Conservation (phyloP, 1,140 invertebrate species). For the Pygmarrhopalites habei region DNA sequence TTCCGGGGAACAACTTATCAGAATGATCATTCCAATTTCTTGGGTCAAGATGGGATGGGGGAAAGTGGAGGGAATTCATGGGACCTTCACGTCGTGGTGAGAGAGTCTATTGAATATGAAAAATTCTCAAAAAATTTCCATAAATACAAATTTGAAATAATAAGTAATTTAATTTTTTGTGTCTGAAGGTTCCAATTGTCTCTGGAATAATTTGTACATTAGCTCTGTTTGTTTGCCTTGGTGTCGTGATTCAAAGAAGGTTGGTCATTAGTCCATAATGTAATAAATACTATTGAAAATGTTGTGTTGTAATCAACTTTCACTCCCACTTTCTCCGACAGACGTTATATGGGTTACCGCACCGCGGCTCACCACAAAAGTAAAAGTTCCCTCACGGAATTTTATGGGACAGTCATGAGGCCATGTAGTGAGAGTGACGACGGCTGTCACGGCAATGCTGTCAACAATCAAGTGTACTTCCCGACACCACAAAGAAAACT, state of each 20-base stretch:
- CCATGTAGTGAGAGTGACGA: constrained; percentile 14
- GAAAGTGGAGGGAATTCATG: constrained; percentile 21
- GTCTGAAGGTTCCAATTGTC: no score
- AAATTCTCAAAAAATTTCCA: no score
- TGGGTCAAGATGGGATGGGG: constrained; percentile 12
- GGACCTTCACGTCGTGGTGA: constrained; percentile 47
- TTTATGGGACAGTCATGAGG: constrained; percentile 11
- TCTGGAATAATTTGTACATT: constrained; percentile 41
- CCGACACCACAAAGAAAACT: constrained; percentile 13
- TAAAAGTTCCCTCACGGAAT: constrained; percentile 8
- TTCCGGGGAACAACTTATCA: background rate
- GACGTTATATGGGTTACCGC: constrained; percentile 8
- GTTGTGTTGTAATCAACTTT: background rate
- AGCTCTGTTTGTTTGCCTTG: constrained; percentile 44
- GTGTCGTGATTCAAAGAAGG: constrained; percentile 44
- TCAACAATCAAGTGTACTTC: constrained; percentile 14
- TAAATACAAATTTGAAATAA: no score
- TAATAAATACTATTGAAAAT: background rate
- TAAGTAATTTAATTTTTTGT: no score
- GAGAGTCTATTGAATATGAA: no score
- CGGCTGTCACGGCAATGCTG: background rate
- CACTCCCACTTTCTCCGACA: no score
- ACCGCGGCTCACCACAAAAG: constrained; percentile 8
- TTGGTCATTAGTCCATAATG: constrained; percentile 28
- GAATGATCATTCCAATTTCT: constrained; percentile 12